Evolutionary conservation across 2,113 vertebrate species (phyloP).

Genomic region (Lucifuga dentata): DNA sequence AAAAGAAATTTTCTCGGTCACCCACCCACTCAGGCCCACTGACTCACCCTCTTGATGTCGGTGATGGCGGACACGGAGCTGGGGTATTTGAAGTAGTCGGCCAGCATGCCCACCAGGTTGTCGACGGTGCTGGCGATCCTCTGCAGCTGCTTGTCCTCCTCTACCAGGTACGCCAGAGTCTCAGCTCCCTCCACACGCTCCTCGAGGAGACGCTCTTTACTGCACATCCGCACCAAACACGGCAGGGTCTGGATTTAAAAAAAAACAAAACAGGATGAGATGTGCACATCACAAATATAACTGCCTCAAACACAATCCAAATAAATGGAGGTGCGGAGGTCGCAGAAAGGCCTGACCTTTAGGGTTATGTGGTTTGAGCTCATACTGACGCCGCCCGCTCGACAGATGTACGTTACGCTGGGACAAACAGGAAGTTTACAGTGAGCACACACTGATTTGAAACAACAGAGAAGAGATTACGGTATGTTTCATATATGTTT

Average conservation of each 20-base stretch:
- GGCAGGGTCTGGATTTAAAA: constrained; percentile 92
- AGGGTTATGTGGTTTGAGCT: constrained; percentile 93
- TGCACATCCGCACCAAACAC: constrained; percentile 98
- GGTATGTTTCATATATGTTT: too few species aligned
- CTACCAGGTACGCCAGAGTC: constrained; percentile 96
- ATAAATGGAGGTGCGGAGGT: neutral
- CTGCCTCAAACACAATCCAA: neutral
- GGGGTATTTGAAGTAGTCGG: constrained; percentile 99
- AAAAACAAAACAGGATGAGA: neutral
- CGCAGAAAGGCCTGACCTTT: constrained; percentile 83
- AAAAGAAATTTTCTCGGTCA: too few species aligned
- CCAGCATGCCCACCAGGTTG: constrained; percentile 96
- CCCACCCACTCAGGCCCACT: neutral
- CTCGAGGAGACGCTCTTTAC: constrained; percentile 95
- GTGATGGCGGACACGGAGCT: constrained; percentile 98
- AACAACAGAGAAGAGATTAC: too few species aligned
- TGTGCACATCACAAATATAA: neutral
- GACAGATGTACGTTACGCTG: constrained; percentile 99
- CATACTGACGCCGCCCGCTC: constrained; percentile 95
- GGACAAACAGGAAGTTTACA: constrained; percentile 13
- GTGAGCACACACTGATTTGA: too few species aligned
- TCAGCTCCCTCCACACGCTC: constrained; percentile 97
- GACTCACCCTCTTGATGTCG: constrained; percentile 96
- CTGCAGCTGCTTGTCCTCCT: constrained; percentile 97
- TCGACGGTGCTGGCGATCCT: constrained; percentile 96